Percentiles rank a stretch among this genome's conserved stretches.
Evolutionary conservation across 2,113 vertebrate genomes (phyloP).

Genomic region (Mungos mungo): DNA sequence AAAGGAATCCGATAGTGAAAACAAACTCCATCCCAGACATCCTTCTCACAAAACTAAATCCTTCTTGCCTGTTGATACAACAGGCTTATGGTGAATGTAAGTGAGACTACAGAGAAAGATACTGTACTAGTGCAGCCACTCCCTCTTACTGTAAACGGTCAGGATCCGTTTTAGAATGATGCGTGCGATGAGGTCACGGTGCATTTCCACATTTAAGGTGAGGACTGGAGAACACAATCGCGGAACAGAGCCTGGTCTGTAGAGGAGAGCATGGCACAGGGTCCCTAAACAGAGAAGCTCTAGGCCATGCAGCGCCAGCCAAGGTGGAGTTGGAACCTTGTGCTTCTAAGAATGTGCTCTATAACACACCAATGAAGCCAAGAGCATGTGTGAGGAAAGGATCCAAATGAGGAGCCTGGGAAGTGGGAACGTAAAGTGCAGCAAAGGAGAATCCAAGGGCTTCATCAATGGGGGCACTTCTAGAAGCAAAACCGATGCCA

Average conservation of each 20-base stretch:
- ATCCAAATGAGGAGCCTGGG: neutral
- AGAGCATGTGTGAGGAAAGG: neutral
- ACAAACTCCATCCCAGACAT: neutral
- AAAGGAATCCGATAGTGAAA: neutral
- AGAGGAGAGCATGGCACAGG: neutral
- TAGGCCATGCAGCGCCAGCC: neutral
- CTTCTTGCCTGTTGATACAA: neutral
- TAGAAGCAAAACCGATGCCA: neutral
- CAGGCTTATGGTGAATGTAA: neutral
- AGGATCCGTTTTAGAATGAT: neutral
- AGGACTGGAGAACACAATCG: neutral
- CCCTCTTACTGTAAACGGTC: no score
- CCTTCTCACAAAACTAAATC: neutral
- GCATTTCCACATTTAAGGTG: neutral
- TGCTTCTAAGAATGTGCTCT: neutral
- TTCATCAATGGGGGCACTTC: neutral
- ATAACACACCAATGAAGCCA: neutral
- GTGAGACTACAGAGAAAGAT: neutral
- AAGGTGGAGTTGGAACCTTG: fast-evolving
- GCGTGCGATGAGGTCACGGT: neutral
- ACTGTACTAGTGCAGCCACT: neutral
- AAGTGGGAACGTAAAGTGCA: neutral
- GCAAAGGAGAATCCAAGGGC: neutral
- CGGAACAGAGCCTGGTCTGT: neutral
- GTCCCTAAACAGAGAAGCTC: neutral